These are phyloP conservation scores for Lindbergichthys nudifrons DNA, from an alignment of 2,797 vertebrate species.

Conservation along the genomic window DNA sequence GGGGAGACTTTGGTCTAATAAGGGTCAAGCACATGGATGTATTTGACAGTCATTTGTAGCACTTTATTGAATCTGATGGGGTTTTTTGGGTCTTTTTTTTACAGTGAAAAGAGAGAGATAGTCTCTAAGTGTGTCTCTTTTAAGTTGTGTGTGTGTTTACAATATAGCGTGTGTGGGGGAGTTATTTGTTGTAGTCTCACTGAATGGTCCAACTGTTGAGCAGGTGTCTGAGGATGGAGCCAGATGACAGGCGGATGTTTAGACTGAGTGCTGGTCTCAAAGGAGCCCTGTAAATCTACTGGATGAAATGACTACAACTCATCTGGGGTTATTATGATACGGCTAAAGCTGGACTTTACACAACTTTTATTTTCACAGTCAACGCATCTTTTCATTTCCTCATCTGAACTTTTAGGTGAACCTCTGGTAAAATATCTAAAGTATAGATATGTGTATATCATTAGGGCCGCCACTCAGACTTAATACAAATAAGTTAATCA, in stretches of 20 bases:
- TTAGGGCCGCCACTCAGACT: neutral
- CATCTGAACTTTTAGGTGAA: conserved; percentile 1
- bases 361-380: conserved; percentile 16
- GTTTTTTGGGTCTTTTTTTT: neutral
- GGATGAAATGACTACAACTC: conserved; percentile 42
- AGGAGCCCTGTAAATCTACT: conserved; percentile 40
- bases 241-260: conserved; percentile 67
- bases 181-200: neutral
- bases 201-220: conserved; percentile 56
- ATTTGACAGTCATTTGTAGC: conserved; percentile 13
- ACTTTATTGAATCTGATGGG: conserved; percentile 4
- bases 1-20: conserved; percentile 16
- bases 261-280: conserved; percentile 48
- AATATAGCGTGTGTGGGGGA: neutral
- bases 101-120: neutral
- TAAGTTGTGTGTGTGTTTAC: neutral
- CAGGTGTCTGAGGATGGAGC: conserved; percentile 63
- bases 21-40: conserved; percentile 4
- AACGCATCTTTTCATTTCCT: neutral
- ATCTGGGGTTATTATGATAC: conserved; percentile 42
- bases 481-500: neutral
- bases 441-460: conserved; percentile 4
- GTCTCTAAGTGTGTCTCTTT: conserved; percentile 7
- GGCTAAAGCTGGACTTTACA: conserved; percentile 18
- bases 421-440: conserved; percentile 5